These are phyloP conservation scores for Drosophila watanabei DNA, from an alignment of 1,140 invertebrate genomes.

Conservation along the genomic window DNA sequence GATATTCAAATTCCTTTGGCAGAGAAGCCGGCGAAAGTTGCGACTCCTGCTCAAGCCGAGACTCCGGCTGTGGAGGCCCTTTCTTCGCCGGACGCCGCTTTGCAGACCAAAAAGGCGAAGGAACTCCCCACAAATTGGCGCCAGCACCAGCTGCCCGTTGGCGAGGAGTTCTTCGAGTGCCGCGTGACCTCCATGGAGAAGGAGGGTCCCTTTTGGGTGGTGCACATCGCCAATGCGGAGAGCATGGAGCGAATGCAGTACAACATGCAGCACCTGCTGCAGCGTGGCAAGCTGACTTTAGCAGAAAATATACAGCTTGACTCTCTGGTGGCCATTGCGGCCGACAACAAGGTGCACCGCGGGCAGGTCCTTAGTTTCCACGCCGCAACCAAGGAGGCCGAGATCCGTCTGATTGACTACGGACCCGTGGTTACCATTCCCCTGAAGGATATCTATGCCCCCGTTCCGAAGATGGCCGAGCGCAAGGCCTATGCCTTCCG, in stretches of 20 bases:
- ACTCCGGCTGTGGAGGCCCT: not conserved
- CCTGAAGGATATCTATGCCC: constrained; percentile 26
- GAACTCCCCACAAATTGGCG: constrained; percentile 33
- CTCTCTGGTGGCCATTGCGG: constrained; percentile 26
- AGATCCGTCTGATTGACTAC: constrained; percentile 51
- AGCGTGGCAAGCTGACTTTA: not conserved
- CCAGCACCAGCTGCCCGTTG: not conserved
- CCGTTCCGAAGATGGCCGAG: constrained; percentile 31
- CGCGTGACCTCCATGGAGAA: constrained; percentile 41
- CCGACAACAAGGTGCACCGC: constrained; percentile 17
- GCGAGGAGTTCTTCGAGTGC: constrained; percentile 48
- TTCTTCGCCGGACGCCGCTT: no score
- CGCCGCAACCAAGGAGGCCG: not conserved
- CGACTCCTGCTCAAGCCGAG: not conserved
- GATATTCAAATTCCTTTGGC: not conserved
- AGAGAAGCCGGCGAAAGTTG: not conserved
- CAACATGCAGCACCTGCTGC: constrained; percentile 14
- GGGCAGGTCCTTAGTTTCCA: constrained; percentile 24
- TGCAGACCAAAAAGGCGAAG: not conserved
- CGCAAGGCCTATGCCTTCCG: constrained; percentile 44
- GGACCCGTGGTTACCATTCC: constrained; percentile 4
- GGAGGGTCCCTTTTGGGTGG: constrained; percentile 55
- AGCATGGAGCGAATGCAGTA: constrained; percentile 30
- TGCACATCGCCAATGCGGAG: constrained; percentile 21
- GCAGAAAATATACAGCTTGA: constrained; percentile 16